These are phyloP conservation scores for Athalia circularis DNA, from an alignment of 2,888 invertebrate genomes.

Conservation along the genomic window DNA sequence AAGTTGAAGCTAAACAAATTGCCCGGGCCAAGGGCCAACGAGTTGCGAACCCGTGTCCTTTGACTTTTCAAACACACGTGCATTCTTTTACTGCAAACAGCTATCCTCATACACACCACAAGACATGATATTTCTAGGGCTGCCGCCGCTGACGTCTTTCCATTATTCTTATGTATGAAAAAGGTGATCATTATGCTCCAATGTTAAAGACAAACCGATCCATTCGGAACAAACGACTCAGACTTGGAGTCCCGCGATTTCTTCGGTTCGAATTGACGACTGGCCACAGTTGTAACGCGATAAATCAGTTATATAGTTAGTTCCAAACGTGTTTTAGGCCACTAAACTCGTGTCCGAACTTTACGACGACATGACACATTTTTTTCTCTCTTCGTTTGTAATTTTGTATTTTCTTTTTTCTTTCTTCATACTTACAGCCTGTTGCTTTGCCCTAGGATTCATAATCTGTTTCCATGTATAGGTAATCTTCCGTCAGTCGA, in stretches of 20 bases:
- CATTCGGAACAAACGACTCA: conserved; percentile 15
- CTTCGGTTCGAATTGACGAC: background rate
- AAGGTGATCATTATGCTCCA: no score
- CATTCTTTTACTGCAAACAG: background rate
- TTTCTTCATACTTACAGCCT: background rate
- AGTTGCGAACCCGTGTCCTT: conserved; percentile 14
- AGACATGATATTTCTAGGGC: background rate
- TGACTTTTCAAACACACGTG: background rate
- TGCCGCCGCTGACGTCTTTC: no score
- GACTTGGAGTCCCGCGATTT: background rate
- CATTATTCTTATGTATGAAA: no score
- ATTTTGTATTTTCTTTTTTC: no score
- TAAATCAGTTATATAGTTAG: conserved; percentile 14
- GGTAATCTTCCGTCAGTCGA: no score
- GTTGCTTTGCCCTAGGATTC: no score
- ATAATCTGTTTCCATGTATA: no score
- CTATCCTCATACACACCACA: background rate
- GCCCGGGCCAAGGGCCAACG: conserved; percentile 50
- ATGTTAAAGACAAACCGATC: conserved; percentile 8
- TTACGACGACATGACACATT: conserved; percentile 17
- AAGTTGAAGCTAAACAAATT: conserved; percentile 69
- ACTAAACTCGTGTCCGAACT: conserved; percentile 35
- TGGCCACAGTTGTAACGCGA: conserved; percentile 27
- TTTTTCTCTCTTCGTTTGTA: background rate
- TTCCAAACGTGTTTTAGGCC: conserved; percentile 22